Percentiles rank a stretch among this genome's conserved stretches.
Conservation (phyloP, 2,888 invertebrate genomes). For the Caenorhabditis uteleia region DNA sequence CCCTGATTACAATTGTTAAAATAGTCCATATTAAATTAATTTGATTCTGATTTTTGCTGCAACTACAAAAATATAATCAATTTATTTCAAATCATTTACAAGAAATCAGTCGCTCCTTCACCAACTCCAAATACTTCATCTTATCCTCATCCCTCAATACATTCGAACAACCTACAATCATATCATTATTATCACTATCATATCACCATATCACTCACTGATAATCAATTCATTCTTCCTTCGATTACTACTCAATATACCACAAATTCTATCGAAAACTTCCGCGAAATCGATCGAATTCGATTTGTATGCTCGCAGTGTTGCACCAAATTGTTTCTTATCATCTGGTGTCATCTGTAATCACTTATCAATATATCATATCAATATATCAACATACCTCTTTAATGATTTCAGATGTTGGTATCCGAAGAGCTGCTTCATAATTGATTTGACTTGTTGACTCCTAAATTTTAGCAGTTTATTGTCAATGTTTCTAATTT, state of each 20-base stretch:
- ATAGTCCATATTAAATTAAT: too few species aligned
- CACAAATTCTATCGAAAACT: slow-evolving; percentile 14
- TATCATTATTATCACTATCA: too few species aligned
- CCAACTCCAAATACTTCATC: slow-evolving; percentile 8
- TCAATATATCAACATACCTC: neutral
- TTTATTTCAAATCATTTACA: too few species aligned
- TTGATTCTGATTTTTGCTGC: too few species aligned
- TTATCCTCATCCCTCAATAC: slow-evolving; percentile 24
- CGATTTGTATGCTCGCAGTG: slow-evolving; percentile 24
- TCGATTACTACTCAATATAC: slow-evolving; percentile 11
- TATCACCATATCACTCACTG: neutral
- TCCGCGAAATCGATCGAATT: slow-evolving; percentile 13
- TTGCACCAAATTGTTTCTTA: slow-evolving; percentile 20
- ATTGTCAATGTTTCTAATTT: neutral
- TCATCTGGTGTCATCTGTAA: slow-evolving; percentile 20
- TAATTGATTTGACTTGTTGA: too few species aligned
- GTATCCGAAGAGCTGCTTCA: slow-evolving; percentile 15
- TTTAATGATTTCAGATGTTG: slow-evolving; percentile 14
- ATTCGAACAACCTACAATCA: slow-evolving; percentile 26
- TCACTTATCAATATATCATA: neutral
- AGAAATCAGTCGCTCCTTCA: neutral
- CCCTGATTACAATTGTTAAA: too few species aligned
- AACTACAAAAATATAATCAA: too few species aligned
- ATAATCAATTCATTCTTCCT: slow-evolving; percentile 13
- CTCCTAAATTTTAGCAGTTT: too few species aligned